Evolutionary conservation across 2,797 vertebrate species (phyloP).

Genomic region (Pangasius mekongensis): DNA sequence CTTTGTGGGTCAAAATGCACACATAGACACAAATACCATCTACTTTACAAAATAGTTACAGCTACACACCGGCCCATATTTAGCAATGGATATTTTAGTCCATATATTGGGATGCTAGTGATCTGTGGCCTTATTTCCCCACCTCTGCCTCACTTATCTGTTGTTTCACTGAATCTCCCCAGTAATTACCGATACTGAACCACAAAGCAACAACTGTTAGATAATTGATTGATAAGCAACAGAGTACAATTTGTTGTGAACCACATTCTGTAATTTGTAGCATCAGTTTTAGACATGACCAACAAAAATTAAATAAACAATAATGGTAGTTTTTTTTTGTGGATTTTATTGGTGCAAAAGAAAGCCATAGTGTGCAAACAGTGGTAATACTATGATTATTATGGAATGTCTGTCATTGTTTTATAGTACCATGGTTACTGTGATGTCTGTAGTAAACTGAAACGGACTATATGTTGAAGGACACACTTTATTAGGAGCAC

Average conservation of each 20-base stretch:
- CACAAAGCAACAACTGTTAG: background rate
- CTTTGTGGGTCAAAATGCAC: background rate
- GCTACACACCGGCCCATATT: background rate
- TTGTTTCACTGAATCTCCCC: background rate
- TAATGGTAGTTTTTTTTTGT: background rate
- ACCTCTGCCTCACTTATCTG: background rate
- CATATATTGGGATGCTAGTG: background rate
- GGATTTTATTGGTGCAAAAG: background rate
- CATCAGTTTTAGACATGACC: background rate
- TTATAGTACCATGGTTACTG: background rate
- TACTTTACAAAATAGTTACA: background rate
- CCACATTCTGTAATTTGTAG: background rate
- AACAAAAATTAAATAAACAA: background rate
- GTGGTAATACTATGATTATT: background rate
- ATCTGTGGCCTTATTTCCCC: background rate
- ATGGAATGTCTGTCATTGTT: background rate
- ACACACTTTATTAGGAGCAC: background rate
- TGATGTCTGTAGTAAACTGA: too few relatives aligned
- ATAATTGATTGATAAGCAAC: background rate
- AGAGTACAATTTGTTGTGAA: background rate
- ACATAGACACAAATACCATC: background rate
- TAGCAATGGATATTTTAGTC: too few relatives aligned
- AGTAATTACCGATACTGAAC: conserved; percentile 6
- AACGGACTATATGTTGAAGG: background rate
- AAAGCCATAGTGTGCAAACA: background rate